A percentile compares a stretch with the other conserved stretches of the same genome.
Evolutionary conservation across 2,113 vertebrate genomes (phyloP).

Genomic region (Urocynchramus pylzowi): DNA sequence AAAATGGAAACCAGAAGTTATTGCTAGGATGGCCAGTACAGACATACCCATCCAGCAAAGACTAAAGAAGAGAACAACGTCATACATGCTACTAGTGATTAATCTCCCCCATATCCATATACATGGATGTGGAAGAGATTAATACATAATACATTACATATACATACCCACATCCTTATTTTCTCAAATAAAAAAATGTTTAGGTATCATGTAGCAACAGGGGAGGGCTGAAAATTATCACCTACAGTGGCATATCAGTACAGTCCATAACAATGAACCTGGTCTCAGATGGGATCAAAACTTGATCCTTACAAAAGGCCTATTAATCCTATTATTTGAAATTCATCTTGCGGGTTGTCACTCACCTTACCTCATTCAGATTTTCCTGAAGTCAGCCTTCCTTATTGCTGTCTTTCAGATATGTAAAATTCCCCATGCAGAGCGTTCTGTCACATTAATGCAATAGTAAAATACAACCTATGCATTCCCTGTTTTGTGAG

Average conservation of each 20-base stretch:
- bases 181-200: background rate
- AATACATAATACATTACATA: background rate
- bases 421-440: background rate
- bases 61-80: background rate
- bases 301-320: background rate
- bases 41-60: background rate
- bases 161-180: background rate
- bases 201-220: background rate
- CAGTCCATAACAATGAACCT: background rate
- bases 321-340: background rate
- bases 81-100: background rate
- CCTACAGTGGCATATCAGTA: background rate
- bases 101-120: background rate
- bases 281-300: background rate
- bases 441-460: background rate
- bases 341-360: background rate
- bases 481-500: rapidly evolving
- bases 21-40: background rate
- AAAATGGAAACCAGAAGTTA: background rate
- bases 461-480: background rate
- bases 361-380: background rate
- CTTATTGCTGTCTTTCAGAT: background rate
- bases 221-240: background rate
- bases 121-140: background rate
- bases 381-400: background rate